phyloP scores from a whole-genome alignment of 2,113 vertebrate species.

The Anguilla rostrata region DNA sequence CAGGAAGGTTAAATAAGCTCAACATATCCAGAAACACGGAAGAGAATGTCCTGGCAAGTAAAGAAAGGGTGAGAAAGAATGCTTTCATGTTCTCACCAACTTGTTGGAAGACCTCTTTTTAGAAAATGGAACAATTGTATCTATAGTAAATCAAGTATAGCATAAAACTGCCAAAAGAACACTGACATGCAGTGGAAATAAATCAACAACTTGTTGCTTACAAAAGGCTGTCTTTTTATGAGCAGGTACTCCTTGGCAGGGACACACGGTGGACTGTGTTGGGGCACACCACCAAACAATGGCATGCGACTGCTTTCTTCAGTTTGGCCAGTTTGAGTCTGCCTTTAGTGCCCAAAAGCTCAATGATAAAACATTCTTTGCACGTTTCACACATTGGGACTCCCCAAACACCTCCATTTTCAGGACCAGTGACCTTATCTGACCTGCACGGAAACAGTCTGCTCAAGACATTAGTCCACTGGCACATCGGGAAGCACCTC shows the following conservation, averaged over 20 bases:
- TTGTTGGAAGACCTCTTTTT: background rate
- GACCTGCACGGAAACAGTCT: background rate
- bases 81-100: background rate
- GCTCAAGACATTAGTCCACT: constrained; percentile 3
- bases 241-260: background rate
- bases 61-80: background rate
- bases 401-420: background rate
- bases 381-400: background rate
- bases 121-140: background rate
- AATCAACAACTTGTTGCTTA: background rate
- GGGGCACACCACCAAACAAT: background rate
- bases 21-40: background rate
- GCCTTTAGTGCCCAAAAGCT: background rate
- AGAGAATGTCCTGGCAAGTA: background rate
- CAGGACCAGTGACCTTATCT: background rate
- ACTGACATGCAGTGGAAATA: background rate
- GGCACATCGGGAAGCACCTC: constrained; percentile 1
- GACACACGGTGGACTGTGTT: background rate
- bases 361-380: background rate
- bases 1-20: background rate
- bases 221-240: background rate
- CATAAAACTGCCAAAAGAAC: constrained; percentile 3
- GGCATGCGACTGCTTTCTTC: background rate
- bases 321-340: background rate
- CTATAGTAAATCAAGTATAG: background rate